phyloP scores from a whole-genome alignment of 2,797 vertebrate species.

The Hybognathus amarus region DNA sequence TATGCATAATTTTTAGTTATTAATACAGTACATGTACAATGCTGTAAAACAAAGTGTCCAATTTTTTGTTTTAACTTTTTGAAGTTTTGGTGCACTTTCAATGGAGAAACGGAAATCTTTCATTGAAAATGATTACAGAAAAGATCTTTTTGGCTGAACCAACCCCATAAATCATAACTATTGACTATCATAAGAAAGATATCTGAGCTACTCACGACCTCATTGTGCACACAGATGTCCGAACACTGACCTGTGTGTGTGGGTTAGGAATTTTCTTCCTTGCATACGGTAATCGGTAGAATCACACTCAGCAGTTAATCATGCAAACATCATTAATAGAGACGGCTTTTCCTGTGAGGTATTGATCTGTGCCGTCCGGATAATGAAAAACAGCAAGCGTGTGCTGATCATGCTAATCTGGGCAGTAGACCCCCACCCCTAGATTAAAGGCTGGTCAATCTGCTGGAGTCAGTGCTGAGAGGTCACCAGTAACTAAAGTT shows the following conservation, averaged over 20 bases:
- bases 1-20: no score
- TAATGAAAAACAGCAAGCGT: slow-evolving; percentile 50
- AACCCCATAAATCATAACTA: neutral
- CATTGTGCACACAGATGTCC: neutral
- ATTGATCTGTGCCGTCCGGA: slow-evolving; percentile 44
- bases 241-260: neutral
- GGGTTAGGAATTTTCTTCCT: slow-evolving; percentile 23
- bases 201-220: neutral
- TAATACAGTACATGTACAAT: no score
- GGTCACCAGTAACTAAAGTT: slow-evolving; percentile 15
- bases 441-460: slow-evolving; percentile 41
- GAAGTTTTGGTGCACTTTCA: neutral
- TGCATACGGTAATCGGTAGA: slow-evolving; percentile 39
- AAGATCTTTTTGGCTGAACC: neutral
- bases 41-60: no score
- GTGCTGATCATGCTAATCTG: slow-evolving; percentile 56
- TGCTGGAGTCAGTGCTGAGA: slow-evolving; percentile 11
- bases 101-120: no score
- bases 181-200: neutral
- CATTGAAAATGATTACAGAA: neutral
- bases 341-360: slow-evolving; percentile 41
- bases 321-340: slow-evolving; percentile 59
- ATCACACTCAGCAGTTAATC: slow-evolving; percentile 56
- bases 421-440: slow-evolving; percentile 12
- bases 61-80: neutral